Percentiles rank a stretch among this genome's conserved stretches.
phyloP scores from a whole-genome alignment of 2,797 vertebrate genomes.

The Lepus oiostolus region DNA sequence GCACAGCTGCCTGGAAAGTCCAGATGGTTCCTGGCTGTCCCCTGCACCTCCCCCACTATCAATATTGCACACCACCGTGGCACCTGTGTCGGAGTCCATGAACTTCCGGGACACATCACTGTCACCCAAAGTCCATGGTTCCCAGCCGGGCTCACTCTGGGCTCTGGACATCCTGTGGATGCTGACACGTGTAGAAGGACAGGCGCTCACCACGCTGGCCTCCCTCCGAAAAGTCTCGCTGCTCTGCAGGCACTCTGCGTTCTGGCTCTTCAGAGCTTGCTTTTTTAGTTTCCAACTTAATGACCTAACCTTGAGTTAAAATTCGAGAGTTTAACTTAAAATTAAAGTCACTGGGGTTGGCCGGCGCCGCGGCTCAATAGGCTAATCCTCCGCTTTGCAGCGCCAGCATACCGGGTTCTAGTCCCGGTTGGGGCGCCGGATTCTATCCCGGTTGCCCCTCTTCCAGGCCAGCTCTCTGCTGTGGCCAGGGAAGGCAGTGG shows the following conservation, averaged over 20 bases:
- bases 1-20: neutral
- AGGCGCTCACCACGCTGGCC: fast-evolving
- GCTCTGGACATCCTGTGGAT: fast-evolving
- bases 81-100: neutral
- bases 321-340: conserved; percentile 44
- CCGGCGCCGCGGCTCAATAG: too few species aligned
- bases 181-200: neutral
- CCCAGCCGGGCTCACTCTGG: neutral
- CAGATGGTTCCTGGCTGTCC: fast-evolving
- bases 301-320: neutral
- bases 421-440: too few species aligned
- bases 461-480: too few species aligned
- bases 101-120: neutral
- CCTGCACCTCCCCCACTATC: neutral
- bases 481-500: too few species aligned
- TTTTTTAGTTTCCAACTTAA: neutral
- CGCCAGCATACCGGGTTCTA: too few species aligned
- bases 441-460: too few species aligned
- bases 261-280: neutral
- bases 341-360: too few species aligned
- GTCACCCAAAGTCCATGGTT: conserved; percentile 14
- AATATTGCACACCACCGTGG: neutral
- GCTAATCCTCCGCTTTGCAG: too few species aligned
- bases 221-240: fast-evolving
- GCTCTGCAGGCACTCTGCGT: neutral